phyloP scores from a whole-genome alignment of 2,797 vertebrate genomes.

The Telmatherina bonti region DNA sequence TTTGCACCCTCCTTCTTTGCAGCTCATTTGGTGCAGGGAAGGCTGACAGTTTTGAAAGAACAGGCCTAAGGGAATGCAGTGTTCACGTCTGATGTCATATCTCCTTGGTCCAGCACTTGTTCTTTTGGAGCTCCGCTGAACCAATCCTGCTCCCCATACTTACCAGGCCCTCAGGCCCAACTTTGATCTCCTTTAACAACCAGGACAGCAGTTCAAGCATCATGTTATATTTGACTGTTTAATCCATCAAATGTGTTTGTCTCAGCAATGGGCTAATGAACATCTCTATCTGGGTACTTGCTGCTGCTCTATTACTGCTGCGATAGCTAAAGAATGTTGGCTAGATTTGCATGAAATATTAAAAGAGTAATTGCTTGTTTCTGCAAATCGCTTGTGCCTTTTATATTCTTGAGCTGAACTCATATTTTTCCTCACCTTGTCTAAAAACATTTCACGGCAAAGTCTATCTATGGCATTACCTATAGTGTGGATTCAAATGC shows the following conservation, averaged over 20 bases:
- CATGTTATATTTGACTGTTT: conserved; percentile 82
- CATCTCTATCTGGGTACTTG: conserved; percentile 70
- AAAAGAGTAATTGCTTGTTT: conserved; percentile 59
- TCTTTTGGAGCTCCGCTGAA: conserved; percentile 76
- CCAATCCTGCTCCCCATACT: conserved; percentile 70
- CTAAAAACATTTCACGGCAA: conserved; percentile 22
- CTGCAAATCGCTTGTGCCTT: conserved; percentile 48
- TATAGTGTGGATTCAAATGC: conserved; percentile 9
- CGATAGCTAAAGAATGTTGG: conserved; percentile 45
- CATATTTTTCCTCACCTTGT: conserved; percentile 40
- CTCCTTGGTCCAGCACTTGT: conserved; percentile 79
- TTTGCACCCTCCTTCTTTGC: conserved; percentile 56
- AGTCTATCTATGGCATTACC: conserved; percentile 13
- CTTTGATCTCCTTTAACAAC: conserved; percentile 83
- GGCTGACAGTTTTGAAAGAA: conserved; percentile 75
- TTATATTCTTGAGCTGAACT: conserved; percentile 32
- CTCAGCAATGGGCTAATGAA: conserved; percentile 79
- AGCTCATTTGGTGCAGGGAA: conserved; percentile 64
- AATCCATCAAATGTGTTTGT: conserved; percentile 83
- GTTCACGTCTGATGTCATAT: conserved; percentile 80
- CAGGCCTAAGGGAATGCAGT: conserved; percentile 75
- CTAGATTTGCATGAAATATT: conserved; percentile 53
- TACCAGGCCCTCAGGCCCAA: conserved; percentile 72
- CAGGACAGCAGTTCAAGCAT: conserved; percentile 78
- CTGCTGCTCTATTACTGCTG: conserved; percentile 42